Base-by-base conservation (phyloP, 2,888 invertebrate species). In the Cephus sareptanus region DNA sequence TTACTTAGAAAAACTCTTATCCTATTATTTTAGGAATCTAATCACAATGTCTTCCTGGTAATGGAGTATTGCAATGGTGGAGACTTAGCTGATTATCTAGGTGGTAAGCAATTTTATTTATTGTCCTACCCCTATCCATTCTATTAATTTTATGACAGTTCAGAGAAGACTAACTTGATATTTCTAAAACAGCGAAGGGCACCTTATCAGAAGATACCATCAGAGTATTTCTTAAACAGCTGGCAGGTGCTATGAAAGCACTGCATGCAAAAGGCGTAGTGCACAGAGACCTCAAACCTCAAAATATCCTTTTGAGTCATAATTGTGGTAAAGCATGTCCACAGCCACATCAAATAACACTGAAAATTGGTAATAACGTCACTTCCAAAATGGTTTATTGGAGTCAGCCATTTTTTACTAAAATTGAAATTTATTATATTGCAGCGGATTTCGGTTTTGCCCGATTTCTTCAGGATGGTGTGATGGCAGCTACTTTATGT, bases 21-120 rank as follows among this genome's bases (percentile, higher is more conserved):
- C 82, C 81, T 85, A 86, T 80, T 75, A 80, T 91, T 92, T 77
- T 89, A 95, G 94, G 99, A 99, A 93, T 97, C 98, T 80, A 94
- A 96, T 83, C 96, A 96, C 87, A 96, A 98, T 93, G 99, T 99
- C 85, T 98, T 96, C 93, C 95, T 99, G 88, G 98, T 99, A 87
- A 99, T 99, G 98, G 99, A 99, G 96, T 99, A 98, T 92, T 99
- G 99, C 93, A 99, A 99, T 94, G 99, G 99, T 75, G 99, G 99
- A 34, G 99, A 99, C 93, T 93, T 99, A 92, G 98, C 99, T 33
- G 99, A 99, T 93, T 99, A 99, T 93, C 94, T 99, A 84, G 95
- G 95, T 90, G 95, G 95, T 95, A 91, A 90, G 91, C 87, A 76
- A 23, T 30, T 73, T 70, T 70, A 23, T 70, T 75, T 76, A 74